Base-by-base conservation (phyloP, 2,888 invertebrate genomes). In the Nymphalis c-album region DNA sequence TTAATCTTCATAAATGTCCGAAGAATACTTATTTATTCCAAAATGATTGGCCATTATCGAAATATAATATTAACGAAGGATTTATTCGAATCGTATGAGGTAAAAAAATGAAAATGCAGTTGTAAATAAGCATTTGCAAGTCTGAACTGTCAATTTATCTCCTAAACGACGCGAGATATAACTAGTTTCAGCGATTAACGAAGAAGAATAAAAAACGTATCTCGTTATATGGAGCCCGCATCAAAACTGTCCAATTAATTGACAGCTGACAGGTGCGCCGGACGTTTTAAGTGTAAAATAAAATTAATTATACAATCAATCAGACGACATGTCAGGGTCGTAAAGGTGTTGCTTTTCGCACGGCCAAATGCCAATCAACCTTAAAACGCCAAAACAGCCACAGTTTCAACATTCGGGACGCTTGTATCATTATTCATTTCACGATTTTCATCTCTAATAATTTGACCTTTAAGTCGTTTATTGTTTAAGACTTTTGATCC, bases 301-400 rank as follows among this genome's bases (percentile, higher is more conserved):
- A 86, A 91, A 91, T 91, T 91, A 91, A 91, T 90, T 90, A 90
- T 90, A 88, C 90, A 90, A 90, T 91, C 90, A 90, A 90, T 90
- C 89, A 86, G 82, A 82, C 78, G 85, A 85, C 85, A 83, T 86
- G 89, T 87, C 90, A 87, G 75, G 88, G 88, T 83, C 88, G 83
- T 80, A 80, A 84, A 89, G 89, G 90, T 91, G 91, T 89, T 88
- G 85, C 88, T 87, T 89, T 90, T 90, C 87, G 90, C 90, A 85
- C 89, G 84, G 86, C 85, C 80, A 86, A 88, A 87, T 88, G 90
- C 86, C 90, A 90, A 88, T 90, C 90, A 88, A 86, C 83, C 84
- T 80, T 84, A 84, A 85, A 88, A 89, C 86, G 40, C 79, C 84
- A 85, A 83, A 84, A 83, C 85, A 82, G 67, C 65, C 69, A 45